Percentiles rank a stretch among this genome's conserved stretches.
Conservation (phyloP, 2,797 vertebrate genomes). For the Falco biarmicus region DNA sequence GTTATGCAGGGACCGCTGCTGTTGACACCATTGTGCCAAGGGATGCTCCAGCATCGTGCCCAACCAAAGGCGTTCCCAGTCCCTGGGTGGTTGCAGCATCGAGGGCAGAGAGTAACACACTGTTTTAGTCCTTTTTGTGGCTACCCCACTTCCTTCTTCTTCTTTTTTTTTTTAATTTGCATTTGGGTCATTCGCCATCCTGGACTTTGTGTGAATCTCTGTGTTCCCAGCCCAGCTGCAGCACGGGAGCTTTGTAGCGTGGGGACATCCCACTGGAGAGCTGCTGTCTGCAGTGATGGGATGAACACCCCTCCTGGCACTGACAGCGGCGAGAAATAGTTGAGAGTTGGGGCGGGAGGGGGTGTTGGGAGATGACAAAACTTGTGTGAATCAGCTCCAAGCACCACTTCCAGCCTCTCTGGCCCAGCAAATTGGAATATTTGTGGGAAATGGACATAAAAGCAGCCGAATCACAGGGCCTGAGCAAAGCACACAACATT, state of each 20-base stretch:
- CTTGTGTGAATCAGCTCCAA: constrained; percentile 2
- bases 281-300: fast-evolving
- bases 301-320: background rate
- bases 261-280: background rate
- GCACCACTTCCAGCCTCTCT: background rate
- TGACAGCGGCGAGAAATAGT: background rate
- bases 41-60: background rate
- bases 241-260: fast-evolving
- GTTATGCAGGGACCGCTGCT: fast-evolving
- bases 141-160: background rate
- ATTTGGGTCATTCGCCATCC: background rate
- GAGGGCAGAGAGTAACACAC: fast-evolving
- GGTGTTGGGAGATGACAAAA: background rate
- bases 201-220: background rate
- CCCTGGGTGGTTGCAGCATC: background rate
- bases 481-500: background rate
- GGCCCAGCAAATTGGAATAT: constrained; percentile 18
- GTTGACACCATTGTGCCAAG: background rate
- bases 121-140: background rate
- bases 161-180: background rate
- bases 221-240: background rate
- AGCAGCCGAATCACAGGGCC: background rate
- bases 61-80: background rate
- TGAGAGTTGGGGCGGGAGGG: background rate
- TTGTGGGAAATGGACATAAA: constrained; percentile 13